Conservation (phyloP, 1,140 invertebrate genomes). For the Hermatobates lingyangjiaoensis region DNA sequence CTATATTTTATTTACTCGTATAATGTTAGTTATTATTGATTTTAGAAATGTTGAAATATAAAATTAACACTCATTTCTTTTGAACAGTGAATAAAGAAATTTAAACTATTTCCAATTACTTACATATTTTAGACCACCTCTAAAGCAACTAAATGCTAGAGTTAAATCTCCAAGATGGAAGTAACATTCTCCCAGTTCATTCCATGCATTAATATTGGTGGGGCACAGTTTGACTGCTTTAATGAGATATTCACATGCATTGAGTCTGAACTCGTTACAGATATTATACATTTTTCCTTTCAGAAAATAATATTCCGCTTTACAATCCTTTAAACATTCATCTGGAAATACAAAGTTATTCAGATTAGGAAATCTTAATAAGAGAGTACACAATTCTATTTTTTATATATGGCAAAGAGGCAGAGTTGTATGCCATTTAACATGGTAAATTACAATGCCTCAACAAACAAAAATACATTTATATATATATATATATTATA, state of each 20-base stretch:
- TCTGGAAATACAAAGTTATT: background rate
- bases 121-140: conserved; percentile 61
- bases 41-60: too few relatives aligned
- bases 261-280: conserved; percentile 38
- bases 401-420: too few relatives aligned
- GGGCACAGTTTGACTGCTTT: conserved; percentile 74
- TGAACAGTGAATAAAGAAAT: too few relatives aligned
- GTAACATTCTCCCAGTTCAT: conserved; percentile 74
- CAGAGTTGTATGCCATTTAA: too few relatives aligned
- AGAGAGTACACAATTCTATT: too few relatives aligned
- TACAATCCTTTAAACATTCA: conserved; percentile 22
- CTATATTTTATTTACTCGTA: too few relatives aligned
- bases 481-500: too few relatives aligned
- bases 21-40: too few relatives aligned
- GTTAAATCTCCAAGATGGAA: conserved; percentile 69
- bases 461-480: too few relatives aligned
- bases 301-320: conserved; percentile 50
- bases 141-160: conserved; percentile 70
- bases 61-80: too few relatives aligned
- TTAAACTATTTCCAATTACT: too few relatives aligned
- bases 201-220: conserved; percentile 66
- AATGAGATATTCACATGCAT: conserved; percentile 52
- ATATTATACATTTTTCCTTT: conserved; percentile 62
- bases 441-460: too few relatives aligned
- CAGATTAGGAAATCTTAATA: background rate